Conservation (phyloP, 2,888 invertebrate species). For the Tridacna gigas region DNA sequence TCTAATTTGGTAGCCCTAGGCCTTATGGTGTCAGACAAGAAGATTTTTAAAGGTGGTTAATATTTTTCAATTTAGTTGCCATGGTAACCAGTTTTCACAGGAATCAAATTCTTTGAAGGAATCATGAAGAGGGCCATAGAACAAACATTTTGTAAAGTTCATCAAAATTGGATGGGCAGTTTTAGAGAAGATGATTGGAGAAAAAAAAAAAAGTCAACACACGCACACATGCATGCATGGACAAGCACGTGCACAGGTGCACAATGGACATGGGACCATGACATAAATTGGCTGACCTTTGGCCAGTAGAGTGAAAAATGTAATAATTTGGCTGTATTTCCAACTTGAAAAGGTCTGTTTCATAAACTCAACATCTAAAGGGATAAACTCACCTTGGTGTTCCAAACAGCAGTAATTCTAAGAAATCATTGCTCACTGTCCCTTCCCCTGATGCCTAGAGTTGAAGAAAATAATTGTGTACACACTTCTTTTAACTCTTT, state of each 20-base stretch:
- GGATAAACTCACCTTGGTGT: constrained; percentile 86
- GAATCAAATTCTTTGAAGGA: neutral
- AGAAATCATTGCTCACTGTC: constrained; percentile 94
- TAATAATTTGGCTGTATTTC: too few species aligned
- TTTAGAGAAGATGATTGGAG: neutral
- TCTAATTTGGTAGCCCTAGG: too few species aligned
- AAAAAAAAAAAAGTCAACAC: too few species aligned
- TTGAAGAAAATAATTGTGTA: neutral
- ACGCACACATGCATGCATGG: too few species aligned
- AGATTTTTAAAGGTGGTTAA: neutral
- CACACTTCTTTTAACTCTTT: too few species aligned
- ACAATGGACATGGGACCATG: too few species aligned
- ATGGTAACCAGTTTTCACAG: neutral
- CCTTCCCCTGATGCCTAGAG: constrained; percentile 86
- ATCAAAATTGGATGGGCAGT: neutral
- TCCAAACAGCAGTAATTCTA: constrained; percentile 95
- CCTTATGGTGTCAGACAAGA: neutral
- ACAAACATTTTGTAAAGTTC: neutral
- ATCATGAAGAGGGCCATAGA: neutral
- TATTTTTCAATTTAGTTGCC: neutral
- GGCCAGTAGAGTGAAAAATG: too few species aligned
- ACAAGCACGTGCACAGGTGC: too few species aligned
- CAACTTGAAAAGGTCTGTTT: too few species aligned
- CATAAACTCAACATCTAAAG: too few species aligned
- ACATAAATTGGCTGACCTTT: too few species aligned